Conservation (phyloP, 2,888 invertebrate species). For the Sphaerophoria rueppellii region DNA sequence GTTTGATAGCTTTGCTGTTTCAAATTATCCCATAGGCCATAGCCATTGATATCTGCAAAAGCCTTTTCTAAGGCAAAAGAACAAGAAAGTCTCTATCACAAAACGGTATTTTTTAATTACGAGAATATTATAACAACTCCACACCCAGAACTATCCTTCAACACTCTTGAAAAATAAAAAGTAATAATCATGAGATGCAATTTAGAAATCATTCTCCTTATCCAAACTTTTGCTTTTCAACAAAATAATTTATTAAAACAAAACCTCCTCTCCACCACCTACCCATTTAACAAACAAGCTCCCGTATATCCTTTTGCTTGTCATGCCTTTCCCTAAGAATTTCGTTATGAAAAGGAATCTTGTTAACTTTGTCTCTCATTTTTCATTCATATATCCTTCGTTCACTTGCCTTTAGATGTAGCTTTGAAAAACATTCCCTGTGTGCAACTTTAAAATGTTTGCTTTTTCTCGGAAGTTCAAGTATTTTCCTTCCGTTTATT, state of each 20-base stretch:
- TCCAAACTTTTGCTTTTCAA: background rate
- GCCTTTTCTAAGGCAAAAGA: too few relatives aligned
- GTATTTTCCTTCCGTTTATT: conserved; percentile 28
- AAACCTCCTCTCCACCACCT: background rate
- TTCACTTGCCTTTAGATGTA: background rate
- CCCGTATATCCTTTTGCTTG: background rate
- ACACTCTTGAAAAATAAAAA: background rate
- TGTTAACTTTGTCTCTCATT: conserved; percentile 14
- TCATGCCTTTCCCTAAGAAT: background rate
- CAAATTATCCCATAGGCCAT: too few relatives aligned
- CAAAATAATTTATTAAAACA: conserved; percentile 12
- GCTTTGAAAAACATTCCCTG: conserved; percentile 43
- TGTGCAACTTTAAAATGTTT: conserved; percentile 42
- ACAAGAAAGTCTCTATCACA: too few relatives aligned
- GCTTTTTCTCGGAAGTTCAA: conserved; percentile 38
- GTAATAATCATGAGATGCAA: background rate
- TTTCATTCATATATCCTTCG: background rate
- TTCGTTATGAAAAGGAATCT: conserved; percentile 8
- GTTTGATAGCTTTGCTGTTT: too few relatives aligned
- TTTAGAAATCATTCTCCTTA: conserved; percentile 10
- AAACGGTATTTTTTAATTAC: too few relatives aligned
- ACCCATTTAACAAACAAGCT: background rate
- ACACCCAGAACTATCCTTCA: background rate
- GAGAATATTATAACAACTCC: background rate
- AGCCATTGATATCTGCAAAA: too few relatives aligned